A percentile compares a stretch with the other conserved stretches of the same genome.
phyloP scores from a whole-genome alignment of 2,113 vertebrate genomes.

The Salvelinus fontinalis region DNA sequence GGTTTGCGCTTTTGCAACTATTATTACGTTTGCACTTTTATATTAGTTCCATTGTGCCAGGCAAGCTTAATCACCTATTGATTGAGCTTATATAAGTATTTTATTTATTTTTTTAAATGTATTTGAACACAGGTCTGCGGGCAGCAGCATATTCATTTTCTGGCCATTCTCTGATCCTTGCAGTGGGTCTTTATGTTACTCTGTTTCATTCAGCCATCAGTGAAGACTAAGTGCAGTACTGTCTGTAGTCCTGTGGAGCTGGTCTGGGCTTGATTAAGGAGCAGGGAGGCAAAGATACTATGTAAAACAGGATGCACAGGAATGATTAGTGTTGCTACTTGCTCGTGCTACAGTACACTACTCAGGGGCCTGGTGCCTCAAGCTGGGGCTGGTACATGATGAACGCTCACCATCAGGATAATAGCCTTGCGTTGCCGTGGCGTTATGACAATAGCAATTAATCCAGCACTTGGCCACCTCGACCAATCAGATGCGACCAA shows the following conservation, averaged over 20 bases:
- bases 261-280: background rate
- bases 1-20: background rate
- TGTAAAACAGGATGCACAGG: conserved; percentile 7
- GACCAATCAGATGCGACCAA: background rate
- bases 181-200: no score
- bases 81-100: no score
- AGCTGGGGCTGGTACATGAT: background rate
- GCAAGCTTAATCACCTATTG: background rate
- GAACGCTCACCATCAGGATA: conserved; percentile 1
- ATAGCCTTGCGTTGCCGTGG: background rate
- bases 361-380: background rate
- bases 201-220: no score
- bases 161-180: no score
- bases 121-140: no score
- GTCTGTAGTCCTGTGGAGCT: no score
- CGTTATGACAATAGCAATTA: conserved; percentile 5
- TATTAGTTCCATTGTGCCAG: background rate
- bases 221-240: no score
- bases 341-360: background rate
- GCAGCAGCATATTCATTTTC: no score
- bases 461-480: background rate
- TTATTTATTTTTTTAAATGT: no score
- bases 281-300: background rate
- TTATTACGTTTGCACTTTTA: no score
- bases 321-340: conserved; percentile 1